Percentiles rank a stretch among this genome's conserved stretches.
phyloP scores from a whole-genome alignment of 2,113 vertebrate species.

The Hipposideros armiger region DNA sequence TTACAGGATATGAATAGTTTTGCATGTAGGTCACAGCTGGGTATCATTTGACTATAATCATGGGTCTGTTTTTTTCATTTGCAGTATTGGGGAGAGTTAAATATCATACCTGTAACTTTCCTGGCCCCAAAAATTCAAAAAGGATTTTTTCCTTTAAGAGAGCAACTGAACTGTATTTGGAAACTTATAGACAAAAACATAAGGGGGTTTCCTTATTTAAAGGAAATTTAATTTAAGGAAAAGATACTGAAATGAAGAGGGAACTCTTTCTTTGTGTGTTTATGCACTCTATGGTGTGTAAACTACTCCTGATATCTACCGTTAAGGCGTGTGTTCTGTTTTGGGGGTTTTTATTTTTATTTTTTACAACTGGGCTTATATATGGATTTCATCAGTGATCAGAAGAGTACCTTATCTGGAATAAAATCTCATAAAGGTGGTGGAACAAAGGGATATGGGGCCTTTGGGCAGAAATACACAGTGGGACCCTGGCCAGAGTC shows the following conservation, averaged over 20 bases:
- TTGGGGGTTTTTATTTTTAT: slow-evolving; percentile 53
- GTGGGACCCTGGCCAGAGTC: neutral
- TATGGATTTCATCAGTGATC: slow-evolving; percentile 64
- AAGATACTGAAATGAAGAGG: neutral
- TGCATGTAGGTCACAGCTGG: slow-evolving; percentile 12
- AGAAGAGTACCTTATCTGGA: slow-evolving; percentile 46
- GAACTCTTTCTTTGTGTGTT: slow-evolving; percentile 25
- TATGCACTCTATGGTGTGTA: slow-evolving; percentile 57
- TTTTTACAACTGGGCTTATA: slow-evolving; percentile 71
- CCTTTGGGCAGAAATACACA: neutral
- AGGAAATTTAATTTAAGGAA: slow-evolving; percentile 7
- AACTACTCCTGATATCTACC: slow-evolving; percentile 74
- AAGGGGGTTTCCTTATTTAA: slow-evolving; percentile 12
- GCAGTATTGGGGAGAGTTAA: slow-evolving; percentile 20
- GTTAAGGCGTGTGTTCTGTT: slow-evolving; percentile 72
- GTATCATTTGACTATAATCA: slow-evolving; percentile 16
- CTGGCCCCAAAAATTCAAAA: neutral
- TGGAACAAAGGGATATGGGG: neutral
- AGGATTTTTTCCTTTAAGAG: slow-evolving; percentile 43
- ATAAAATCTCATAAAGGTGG: slow-evolving; percentile 27
- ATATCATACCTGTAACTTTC: slow-evolving; percentile 36
- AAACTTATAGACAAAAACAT: slow-evolving; percentile 26
- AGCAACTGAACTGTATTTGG: slow-evolving; percentile 12
- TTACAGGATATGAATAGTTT: neutral
- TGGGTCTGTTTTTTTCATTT: slow-evolving; percentile 54